Percentiles rank a stretch among this genome's conserved stretches.
Conservation (phyloP, 2,113 vertebrate species). For the Serranochromis macrocephalus region DNA sequence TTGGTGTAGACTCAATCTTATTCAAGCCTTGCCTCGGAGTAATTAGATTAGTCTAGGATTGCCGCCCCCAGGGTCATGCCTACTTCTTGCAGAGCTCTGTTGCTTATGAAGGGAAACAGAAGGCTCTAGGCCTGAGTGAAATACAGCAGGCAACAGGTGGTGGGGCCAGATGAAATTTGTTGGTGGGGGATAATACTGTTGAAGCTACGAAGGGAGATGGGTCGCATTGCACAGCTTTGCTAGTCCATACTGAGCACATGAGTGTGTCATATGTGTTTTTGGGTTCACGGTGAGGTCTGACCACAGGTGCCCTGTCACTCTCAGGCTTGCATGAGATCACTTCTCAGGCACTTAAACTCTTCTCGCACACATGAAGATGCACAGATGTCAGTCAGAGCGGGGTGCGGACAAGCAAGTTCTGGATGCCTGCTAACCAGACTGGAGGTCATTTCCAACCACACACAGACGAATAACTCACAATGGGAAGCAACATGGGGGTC, state of each 20-base stretch:
- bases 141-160: slow-evolving; percentile 65
- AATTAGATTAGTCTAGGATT: slow-evolving; percentile 43
- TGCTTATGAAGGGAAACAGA: slow-evolving; percentile 17
- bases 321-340: slow-evolving; percentile 4
- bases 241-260: neutral
- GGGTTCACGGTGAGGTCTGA: neutral
- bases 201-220: slow-evolving; percentile 16
- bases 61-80: neutral
- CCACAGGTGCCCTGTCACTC: slow-evolving; percentile 46
- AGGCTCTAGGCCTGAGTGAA: slow-evolving; percentile 23
- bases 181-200: slow-evolving; percentile 39
- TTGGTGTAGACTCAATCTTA: neutral
- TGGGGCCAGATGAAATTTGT: slow-evolving; percentile 49
- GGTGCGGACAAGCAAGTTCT: slow-evolving; percentile 16
- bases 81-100: slow-evolving; percentile 2
- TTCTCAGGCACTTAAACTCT: slow-evolving; percentile 13
- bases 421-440: slow-evolving; percentile 3
- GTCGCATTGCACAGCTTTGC: slow-evolving; percentile 45
- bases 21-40: neutral
- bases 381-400: slow-evolving; percentile 2
- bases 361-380: neutral
- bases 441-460: neutral
- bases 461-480: neutral
- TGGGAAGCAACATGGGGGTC: neutral
- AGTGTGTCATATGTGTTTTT: neutral